Percentiles rank a stretch among this genome's conserved stretches.
phyloP scores from a whole-genome alignment of 37 sponge, comb jelly and placozoan genomes.

The Oopsacas minuta region DNA sequence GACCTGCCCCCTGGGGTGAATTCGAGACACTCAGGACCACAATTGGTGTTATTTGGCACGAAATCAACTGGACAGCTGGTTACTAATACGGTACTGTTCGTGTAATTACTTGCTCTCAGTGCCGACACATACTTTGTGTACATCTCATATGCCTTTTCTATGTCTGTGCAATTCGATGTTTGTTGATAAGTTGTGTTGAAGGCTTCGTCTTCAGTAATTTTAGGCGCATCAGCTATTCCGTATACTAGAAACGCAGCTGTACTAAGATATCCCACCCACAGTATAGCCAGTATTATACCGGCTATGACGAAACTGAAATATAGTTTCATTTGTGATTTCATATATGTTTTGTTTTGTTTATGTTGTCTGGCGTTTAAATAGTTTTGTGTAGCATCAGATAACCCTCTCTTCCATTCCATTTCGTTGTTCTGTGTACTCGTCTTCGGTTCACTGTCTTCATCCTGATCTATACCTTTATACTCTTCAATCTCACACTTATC shows the following conservation, averaged over 20 bases:
- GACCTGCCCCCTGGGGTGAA: not conserved
- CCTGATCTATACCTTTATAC: too few species aligned
- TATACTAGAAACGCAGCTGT: not conserved
- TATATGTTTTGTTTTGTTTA: not conserved
- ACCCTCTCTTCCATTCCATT: not conserved
- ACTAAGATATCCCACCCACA: not conserved
- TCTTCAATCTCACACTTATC: too few species aligned
- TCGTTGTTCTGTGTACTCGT: not conserved
- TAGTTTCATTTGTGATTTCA: not conserved
- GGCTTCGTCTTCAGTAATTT: not conserved
- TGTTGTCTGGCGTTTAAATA: not conserved
- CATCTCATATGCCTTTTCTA: not conserved
- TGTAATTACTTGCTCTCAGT: not conserved
- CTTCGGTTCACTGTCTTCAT: not conserved
- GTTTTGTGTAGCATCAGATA: not conserved
- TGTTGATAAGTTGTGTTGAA: conserved; percentile 3
- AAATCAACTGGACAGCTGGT: not conserved
- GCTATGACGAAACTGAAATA: not conserved
- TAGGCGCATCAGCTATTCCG: not conserved
- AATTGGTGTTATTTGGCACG: not conserved
- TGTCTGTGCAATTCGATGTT: not conserved
- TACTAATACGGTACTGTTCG: not conserved
- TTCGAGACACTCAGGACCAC: not conserved
- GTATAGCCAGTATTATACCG: not conserved
- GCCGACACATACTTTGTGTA: not conserved